A percentile compares a stretch with the other conserved stretches of the same genome.
Evolutionary conservation across 2,888 invertebrate genomes (phyloP).

Genomic region (Sphecodes monilicornis): DNA sequence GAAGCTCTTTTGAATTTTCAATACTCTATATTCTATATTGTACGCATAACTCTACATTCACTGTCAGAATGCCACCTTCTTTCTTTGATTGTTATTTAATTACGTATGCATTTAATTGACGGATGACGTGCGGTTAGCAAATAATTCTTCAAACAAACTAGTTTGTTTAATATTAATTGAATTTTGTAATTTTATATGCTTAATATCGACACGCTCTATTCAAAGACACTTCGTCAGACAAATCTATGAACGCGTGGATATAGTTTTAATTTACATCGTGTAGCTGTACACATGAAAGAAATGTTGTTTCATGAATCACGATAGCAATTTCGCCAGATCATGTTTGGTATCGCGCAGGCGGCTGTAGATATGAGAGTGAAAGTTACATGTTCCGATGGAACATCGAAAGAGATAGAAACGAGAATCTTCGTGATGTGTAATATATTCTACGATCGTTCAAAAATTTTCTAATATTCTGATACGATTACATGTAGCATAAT

Average conservation of each 20-base stretch:
- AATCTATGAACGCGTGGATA: slow-evolving; percentile 10
- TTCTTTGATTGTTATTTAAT: slow-evolving; percentile 46
- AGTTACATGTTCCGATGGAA: slow-evolving; percentile 21
- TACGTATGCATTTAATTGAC: slow-evolving; percentile 49
- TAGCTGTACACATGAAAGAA: slow-evolving; percentile 19
- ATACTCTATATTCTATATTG: slow-evolving; percentile 24
- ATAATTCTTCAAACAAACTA: slow-evolving; percentile 27
- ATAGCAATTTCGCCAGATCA: slow-evolving; percentile 31
- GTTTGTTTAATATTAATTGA: slow-evolving; percentile 29
- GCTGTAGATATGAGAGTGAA: slow-evolving; percentile 49
- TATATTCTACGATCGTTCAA: slow-evolving; percentile 60
- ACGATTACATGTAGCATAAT: slow-evolving; percentile 63
- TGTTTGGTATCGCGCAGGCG: slow-evolving; percentile 48
- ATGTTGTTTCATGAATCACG: slow-evolving; percentile 10
- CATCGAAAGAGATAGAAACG: slow-evolving; percentile 7
- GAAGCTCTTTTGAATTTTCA: slow-evolving; percentile 15
- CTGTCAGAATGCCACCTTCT: slow-evolving; percentile 20
- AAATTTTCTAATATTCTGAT: slow-evolving; percentile 60
- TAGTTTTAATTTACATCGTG: slow-evolving; percentile 39
- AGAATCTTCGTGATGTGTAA: slow-evolving; percentile 48
- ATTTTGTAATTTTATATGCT: slow-evolving; percentile 50
- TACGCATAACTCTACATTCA: neutral
- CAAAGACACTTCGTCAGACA: slow-evolving; percentile 10
- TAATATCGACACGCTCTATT: slow-evolving; percentile 12
- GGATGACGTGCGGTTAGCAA: slow-evolving; percentile 27